These are phyloP conservation scores for Criorhina ranunculi DNA, from an alignment of 2,888 invertebrate genomes.

Conservation along the genomic window DNA sequence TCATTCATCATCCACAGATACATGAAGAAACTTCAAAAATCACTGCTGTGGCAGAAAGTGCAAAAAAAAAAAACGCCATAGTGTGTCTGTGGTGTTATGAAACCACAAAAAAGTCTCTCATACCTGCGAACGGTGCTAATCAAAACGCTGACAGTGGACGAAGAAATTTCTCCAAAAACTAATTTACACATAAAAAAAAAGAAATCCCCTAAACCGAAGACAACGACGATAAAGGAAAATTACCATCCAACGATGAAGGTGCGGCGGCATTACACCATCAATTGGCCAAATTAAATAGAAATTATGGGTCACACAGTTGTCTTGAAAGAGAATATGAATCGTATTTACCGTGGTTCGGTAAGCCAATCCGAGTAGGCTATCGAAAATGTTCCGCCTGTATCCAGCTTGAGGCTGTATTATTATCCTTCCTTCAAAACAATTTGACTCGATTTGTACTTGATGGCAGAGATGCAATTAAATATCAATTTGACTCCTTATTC, in stretches of 20 bases:
- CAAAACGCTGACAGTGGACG: conserved; percentile 52
- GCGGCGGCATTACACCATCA: conserved; percentile 68
- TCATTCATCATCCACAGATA: conserved; percentile 33
- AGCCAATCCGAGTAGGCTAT: conserved; percentile 84
- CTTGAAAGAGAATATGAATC: neutral
- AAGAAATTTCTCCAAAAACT: conserved; percentile 61
- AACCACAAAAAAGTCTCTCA: neutral
- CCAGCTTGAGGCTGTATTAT: conserved; percentile 80
- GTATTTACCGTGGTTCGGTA: conserved; percentile 83
- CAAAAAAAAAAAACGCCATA: conserved; percentile 7
- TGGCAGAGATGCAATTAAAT: conserved; percentile 41
- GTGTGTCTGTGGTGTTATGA: conserved; percentile 27
- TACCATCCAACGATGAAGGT: conserved; percentile 52
- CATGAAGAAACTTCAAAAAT: conserved; percentile 21
- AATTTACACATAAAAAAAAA: conserved; percentile 65
- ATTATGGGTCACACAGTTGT: conserved; percentile 17
- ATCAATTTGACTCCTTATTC: conserved; percentile 56
- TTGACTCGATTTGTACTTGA: neutral
- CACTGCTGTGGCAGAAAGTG: conserved; percentile 26
- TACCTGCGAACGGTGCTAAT: conserved; percentile 59
- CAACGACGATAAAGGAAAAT: conserved; percentile 25
- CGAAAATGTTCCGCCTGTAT: conserved; percentile 83
- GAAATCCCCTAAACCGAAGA: neutral
- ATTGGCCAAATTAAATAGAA: conserved; percentile 75
- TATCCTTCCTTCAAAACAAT: conserved; percentile 38